Evolutionary conservation across 2,113 vertebrate species (phyloP).

Genomic region (Nannospalax galili): DNA sequence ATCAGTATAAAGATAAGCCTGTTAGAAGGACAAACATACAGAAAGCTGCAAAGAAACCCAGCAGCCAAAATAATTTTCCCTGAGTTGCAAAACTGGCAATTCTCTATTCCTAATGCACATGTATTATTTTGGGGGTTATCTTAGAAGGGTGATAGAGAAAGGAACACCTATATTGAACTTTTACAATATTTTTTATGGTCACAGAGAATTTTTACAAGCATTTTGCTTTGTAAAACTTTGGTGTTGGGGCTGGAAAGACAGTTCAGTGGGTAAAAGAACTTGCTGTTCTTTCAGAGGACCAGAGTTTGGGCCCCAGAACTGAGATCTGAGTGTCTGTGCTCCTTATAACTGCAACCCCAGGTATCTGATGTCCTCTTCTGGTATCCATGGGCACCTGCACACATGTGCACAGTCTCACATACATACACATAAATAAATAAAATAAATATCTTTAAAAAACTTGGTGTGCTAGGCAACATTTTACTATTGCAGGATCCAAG

Average conservation of each 20-base stretch:
- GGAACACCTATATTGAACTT: neutral
- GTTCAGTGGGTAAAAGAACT: neutral
- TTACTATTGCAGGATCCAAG: neutral
- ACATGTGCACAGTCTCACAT: neutral
- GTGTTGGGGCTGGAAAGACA: too few species aligned
- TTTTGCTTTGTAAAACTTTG: slow-evolving; percentile 11
- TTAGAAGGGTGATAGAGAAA: slow-evolving; percentile 24
- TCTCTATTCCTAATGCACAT: neutral
- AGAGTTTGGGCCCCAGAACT: too few species aligned
- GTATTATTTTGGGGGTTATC: neutral
- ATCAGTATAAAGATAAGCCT: slow-evolving; percentile 28
- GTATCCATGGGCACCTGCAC: neutral
- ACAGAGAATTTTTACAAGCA: neutral
- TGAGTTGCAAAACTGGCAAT: neutral
- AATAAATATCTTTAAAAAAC: neutral
- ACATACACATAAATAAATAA: neutral
- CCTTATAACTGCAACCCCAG: neutral
- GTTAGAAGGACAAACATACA: neutral
- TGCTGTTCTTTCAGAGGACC: neutral
- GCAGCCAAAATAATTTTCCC: too few species aligned
- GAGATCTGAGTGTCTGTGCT: neutral
- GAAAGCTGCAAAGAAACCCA: slow-evolving; percentile 8
- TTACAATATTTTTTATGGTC: neutral
- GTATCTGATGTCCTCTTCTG: neutral
- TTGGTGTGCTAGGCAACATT: neutral